These are phyloP conservation scores for Teinopalpus imperialis DNA, from an alignment of 2,888 invertebrate genomes.

Conservation along the genomic window DNA sequence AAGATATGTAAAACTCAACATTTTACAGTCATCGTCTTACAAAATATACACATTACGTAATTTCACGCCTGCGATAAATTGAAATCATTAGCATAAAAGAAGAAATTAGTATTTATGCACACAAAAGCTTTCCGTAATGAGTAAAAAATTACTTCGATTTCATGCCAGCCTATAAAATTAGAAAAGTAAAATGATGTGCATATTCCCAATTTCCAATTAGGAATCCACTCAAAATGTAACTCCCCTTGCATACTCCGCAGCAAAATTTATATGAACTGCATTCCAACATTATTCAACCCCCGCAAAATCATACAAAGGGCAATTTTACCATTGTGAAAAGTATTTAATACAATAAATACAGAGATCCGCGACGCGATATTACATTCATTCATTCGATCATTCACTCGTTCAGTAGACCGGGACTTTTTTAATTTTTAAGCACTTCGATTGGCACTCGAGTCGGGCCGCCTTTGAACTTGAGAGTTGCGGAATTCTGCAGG, in stretches of 20 bases:
- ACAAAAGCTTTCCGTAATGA: no score
- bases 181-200: conserved; percentile 17
- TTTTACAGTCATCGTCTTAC: no score
- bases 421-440: conserved; percentile 50
- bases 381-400: conserved; percentile 54
- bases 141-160: no score
- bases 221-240: conserved; percentile 31
- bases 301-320: conserved; percentile 55
- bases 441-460: conserved; percentile 72
- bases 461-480: conserved; percentile 64
- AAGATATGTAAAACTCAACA: no score
- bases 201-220: conserved; percentile 36
- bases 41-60: no score
- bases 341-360: conserved; percentile 66
- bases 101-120: no score
- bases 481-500: conserved; percentile 42
- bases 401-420: conserved; percentile 54
- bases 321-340: conserved; percentile 57
- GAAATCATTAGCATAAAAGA: no score
- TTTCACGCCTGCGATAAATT: no score
- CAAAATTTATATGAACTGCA: conserved; percentile 42
- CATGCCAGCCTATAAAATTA: neutral
- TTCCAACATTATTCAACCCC: conserved; percentile 52
- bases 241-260: conserved; percentile 38
- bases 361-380: conserved; percentile 73